Evolutionary conservation across 1,140 invertebrate species (phyloP).

Genomic region (Lethrus apterus): DNA sequence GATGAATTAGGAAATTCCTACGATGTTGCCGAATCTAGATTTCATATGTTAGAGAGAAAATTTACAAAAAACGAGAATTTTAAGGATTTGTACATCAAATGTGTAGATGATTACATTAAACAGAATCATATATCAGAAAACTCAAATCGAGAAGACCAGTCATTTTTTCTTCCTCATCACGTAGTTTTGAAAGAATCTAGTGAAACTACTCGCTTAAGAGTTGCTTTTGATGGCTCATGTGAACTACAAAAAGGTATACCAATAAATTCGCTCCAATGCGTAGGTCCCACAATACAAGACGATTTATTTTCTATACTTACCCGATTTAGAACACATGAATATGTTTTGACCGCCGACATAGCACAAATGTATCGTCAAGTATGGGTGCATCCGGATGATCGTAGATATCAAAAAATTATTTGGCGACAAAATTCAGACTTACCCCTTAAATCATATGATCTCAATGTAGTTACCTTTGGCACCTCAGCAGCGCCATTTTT

Average conservation of each 20-base stretch:
- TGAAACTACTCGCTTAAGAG: slow-evolving; percentile 3
- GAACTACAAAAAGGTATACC: slow-evolving; percentile 5
- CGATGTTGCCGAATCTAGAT: background rate
- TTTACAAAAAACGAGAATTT: slow-evolving; percentile 1
- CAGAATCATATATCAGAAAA: slow-evolving; percentile 8
- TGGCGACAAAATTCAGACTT: background rate
- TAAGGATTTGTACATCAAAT: slow-evolving; percentile 2
- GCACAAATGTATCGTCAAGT: slow-evolving; percentile 10
- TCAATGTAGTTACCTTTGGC: slow-evolving; percentile 34
- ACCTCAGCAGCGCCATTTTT: slow-evolving; percentile 36
- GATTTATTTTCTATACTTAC: slow-evolving; percentile 7
- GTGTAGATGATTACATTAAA: slow-evolving; percentile 2
- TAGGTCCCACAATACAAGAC: slow-evolving; percentile 1
- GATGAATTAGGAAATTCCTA: slow-evolving; percentile 7
- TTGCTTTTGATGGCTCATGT: slow-evolving; percentile 6
- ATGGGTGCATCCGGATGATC: background rate
- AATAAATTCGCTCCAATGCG: slow-evolving; percentile 2
- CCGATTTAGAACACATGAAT: slow-evolving; percentile 4
- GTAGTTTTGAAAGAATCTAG: slow-evolving; percentile 3
- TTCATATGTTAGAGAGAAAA: slow-evolving; percentile 4
- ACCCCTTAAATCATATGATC: background rate
- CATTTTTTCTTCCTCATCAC: slow-evolving; percentile 10
- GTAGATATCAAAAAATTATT: slow-evolving; percentile 7
- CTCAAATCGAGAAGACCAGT: background rate
- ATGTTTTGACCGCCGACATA: slow-evolving; percentile 8